Evolutionary conservation across 2,888 invertebrate genomes (phyloP), one percentile per base, ranked within the genome.

Genomic region (Clunio marinus): DNA sequence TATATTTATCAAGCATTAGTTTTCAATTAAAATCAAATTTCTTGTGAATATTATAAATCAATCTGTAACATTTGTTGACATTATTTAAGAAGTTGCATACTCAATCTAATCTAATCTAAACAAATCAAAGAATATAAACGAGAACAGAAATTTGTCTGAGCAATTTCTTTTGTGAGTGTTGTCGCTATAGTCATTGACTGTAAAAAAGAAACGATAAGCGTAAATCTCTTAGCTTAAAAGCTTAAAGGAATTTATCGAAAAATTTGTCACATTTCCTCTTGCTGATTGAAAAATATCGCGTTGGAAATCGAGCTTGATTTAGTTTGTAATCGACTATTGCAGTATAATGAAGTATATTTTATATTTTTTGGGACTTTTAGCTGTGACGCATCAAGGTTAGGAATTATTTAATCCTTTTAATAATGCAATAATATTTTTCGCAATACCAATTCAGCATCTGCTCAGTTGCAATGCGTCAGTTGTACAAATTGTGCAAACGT

Each of bases 261-360:
- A 17, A 22, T 13, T 4, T 51, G 51, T 32, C 17, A 51, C 17
- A 8, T 32, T 32, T 32, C 32, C n/a, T n/a, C n/a, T n/a, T 32
- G 32, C 32, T 8, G 17, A n/a, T n/a, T n/a, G n/a, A n/a, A 22
- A 22, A 51, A 51, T 3, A 51, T 22, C 10, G 51, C 22, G 35
- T 13, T 8, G 35, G 35, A 32, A 32, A 32, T 13, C 35, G 13
- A 32, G 5, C 13, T 51, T 51, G n/a, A 51, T 51, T 51, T 17
- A 51, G 51, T 51, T 22, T 7, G 2, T 17, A 20, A 51, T 51
- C 51, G n/a, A 22, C 51, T 3, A 5, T 51, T 13, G 51, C 2
- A 51, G 51, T 51, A 22, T 22, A 51, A 51, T 51, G 51, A 51
- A 51, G 51, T 51, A 51, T 51, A 20, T 51, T 22, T n/a, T 51